These are phyloP conservation scores for Zaprionus kolodkinae DNA, from an alignment of 1,140 invertebrate genomes.

Conservation along the genomic window DNA sequence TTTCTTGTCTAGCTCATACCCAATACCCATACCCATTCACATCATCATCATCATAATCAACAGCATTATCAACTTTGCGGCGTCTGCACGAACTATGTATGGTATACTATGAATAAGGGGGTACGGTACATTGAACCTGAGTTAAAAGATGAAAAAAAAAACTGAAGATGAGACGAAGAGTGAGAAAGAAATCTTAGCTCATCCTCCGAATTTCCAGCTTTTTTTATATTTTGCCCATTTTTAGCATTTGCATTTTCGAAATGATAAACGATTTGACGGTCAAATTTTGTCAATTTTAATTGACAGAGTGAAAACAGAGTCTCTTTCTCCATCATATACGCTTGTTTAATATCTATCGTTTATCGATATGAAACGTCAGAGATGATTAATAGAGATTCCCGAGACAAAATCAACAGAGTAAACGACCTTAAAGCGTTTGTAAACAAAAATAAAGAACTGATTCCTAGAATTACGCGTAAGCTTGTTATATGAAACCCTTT, in stretches of 20 bases:
- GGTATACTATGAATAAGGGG: conserved; percentile 18
- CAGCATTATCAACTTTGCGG: conserved; percentile 47
- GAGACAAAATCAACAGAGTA: conserved; percentile 30
- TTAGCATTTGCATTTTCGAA: conserved; percentile 31
- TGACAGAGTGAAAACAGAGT: conserved; percentile 20
- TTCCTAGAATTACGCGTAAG: conserved; percentile 35
- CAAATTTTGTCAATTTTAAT: conserved; percentile 47
- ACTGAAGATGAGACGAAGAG: conserved; percentile 12
- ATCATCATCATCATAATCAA: conserved; percentile 42
- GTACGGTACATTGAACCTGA: conserved; percentile 67
- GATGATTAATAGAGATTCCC: conserved; percentile 41
- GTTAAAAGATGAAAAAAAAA: conserved; percentile 35
- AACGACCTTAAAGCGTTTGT: conserved; percentile 7
- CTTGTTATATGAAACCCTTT: neutral
- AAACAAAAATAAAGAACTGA: conserved; percentile 18
- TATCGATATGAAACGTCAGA: conserved; percentile 21
- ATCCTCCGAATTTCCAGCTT: conserved; percentile 24
- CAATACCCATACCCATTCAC: conserved; percentile 17
- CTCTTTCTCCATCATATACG: neutral
- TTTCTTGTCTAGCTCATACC: conserved; percentile 39
- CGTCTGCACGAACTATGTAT: conserved; percentile 56
- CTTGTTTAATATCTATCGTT: conserved; percentile 18
- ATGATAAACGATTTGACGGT: conserved; percentile 43
- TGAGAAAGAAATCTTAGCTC: conserved; percentile 14
- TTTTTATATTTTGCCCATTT: conserved; percentile 23